Conservation (phyloP, 2,888 invertebrate species). For the Athalia circularis region DNA sequence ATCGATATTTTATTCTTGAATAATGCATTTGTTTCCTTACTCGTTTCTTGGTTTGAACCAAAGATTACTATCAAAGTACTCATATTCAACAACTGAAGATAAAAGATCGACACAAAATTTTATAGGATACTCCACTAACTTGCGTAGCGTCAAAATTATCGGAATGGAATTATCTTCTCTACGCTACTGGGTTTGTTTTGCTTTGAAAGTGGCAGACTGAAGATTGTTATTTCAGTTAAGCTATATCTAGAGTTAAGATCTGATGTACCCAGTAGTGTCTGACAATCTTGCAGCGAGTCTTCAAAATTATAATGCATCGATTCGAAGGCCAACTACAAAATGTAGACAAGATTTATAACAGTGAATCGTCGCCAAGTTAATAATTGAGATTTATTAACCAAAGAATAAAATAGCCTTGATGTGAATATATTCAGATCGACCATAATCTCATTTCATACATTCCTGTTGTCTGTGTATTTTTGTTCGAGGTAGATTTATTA, state of each 20-base stretch:
- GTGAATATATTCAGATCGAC: too few species aligned
- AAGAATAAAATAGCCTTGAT: too few species aligned
- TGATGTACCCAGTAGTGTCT: not conserved
- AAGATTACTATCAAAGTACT: not conserved
- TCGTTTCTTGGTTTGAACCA: not conserved
- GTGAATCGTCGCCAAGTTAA: too few species aligned
- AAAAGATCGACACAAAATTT: not conserved
- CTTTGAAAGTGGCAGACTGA: not conserved
- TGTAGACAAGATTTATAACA: too few species aligned
- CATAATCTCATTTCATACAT: too few species aligned
- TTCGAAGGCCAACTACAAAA: too few species aligned
- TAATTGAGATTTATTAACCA: too few species aligned
- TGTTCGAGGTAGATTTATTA: too few species aligned
- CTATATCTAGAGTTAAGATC: not conserved
- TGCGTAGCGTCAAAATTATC: not conserved
- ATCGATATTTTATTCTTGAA: conserved; percentile 18
- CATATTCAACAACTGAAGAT: not conserved
- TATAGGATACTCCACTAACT: not conserved
- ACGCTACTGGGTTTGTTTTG: not conserved
- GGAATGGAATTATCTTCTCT: not conserved
- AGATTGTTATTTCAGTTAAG: conserved; percentile 1
- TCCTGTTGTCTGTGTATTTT: too few species aligned
- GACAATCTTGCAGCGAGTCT: not conserved
- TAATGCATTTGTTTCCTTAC: conserved; percentile 15
- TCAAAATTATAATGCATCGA: not conserved